Base-by-base conservation (phyloP, 2,113 vertebrate genomes). In the Telmatochromis bifrenatus region DNA sequence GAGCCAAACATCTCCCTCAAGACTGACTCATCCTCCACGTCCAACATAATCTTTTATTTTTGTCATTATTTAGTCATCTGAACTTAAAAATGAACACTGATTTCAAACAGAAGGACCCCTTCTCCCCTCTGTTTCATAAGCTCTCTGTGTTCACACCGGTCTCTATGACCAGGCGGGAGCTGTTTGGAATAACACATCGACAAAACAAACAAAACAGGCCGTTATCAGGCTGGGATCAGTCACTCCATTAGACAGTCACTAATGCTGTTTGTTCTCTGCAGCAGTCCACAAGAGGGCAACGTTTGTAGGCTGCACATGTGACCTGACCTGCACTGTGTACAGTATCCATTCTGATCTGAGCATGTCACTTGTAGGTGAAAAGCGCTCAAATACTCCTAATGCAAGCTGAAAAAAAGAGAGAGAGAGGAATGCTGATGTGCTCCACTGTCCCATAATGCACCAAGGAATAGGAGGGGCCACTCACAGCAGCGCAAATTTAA, bases 271-370 rank as follows among this genome's bases (percentile, higher is more conserved):
- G 11, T 56, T 31, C 79, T 73, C 54, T 58, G 51, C 75, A 33
- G 77, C 21, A 51, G n/a, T 92, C 95, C 95, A 96, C 94, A 87
- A 95, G 92, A 91, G 94, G 95, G 95, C 93, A 92, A 93, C 89
- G 51, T 92, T 84, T 82, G 70, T 86, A 84, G 87, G 82, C 81
- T 81, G 65, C 79, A 81, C 65, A 21, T 83, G 62, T 89, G 65
- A 81, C 81, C 37, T 33, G 82, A 53, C 21, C 56, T 26, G 56
- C n/a, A 28, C 42, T 60, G 9, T 1, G 31, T 42, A 79, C 47
- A 73, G 23, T 23, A 9, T 73, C 6, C 47, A 54, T 60, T 21
- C 79, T 45, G 39, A 73, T 42, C 68, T 70, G 13, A 60, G 19
- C 54, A 35, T n/a, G 6, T 21, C 42, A 10, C 4, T 37, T 82